Conservation (phyloP, 2,797 vertebrate species). For the Pipistrellus nathusii region DNA sequence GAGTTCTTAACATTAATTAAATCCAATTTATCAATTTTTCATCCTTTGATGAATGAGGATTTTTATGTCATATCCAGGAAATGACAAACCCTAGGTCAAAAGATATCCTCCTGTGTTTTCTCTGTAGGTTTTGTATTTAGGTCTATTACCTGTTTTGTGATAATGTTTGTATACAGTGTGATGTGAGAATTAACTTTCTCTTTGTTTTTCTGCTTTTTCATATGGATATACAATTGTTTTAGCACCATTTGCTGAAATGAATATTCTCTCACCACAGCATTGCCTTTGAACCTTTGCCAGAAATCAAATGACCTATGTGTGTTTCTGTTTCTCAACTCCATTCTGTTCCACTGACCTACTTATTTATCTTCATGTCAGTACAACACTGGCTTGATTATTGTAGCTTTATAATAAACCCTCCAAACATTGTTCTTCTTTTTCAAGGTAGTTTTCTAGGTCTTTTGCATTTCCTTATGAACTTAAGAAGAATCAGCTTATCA, state of each 20-base stretch:
- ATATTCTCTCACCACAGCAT: not conserved
- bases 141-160: not conserved
- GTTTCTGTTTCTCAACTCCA: not conserved
- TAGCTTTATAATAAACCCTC: slow-evolving; percentile 20
- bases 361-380: not conserved
- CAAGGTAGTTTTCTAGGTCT: not conserved
- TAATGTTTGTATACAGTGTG: not conserved
- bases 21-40: not conserved
- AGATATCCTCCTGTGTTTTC: not conserved
- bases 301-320: not conserved
- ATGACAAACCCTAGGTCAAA: not conserved
- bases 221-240: not conserved
- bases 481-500: slow-evolving; percentile 25
- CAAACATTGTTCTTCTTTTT: not conserved
- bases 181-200: not conserved
- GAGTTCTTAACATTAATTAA: slow-evolving; percentile 30
- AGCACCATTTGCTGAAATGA: not conserved
- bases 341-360: not conserved
- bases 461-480: slow-evolving; percentile 8
- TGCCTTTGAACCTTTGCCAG: not conserved
- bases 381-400: not conserved
- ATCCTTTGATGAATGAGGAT: not conserved
- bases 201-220: not conserved
- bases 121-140: slow-evolving; percentile 10
- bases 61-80: slow-evolving; percentile 4